phyloP scores from a whole-genome alignment of 2,797 vertebrate species.

The Danio aesculapii region DNA sequence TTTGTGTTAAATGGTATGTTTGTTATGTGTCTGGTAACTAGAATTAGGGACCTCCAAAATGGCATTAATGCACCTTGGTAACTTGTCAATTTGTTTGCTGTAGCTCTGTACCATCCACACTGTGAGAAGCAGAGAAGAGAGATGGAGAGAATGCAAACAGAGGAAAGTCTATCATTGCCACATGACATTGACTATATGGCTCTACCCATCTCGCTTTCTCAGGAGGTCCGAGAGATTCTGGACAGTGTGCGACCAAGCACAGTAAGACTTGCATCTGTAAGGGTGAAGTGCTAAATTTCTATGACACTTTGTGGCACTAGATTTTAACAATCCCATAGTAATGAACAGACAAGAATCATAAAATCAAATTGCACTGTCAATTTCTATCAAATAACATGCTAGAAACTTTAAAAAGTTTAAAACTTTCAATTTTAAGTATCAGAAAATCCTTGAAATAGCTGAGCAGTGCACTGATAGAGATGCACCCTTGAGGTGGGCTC shows the following conservation, averaged over 20 bases:
- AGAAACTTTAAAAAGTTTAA: too few species aligned
- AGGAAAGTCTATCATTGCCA: conserved; percentile 89
- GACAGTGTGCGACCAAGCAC: conserved; percentile 86
- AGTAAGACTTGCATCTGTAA: conserved; percentile 75
- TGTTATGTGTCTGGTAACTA: background rate
- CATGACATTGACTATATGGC: conserved; percentile 88
- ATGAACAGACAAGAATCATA: background rate
- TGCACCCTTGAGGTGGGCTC: too few species aligned
- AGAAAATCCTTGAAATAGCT: too few species aligned
- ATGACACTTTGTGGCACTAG: background rate
- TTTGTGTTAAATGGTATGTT: background rate
- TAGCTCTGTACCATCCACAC: conserved; percentile 81
- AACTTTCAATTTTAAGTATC: too few species aligned
- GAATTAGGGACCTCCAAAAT: background rate
- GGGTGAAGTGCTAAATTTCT: background rate
- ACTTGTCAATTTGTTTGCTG: conserved; percentile 3
- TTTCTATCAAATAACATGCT: too few species aligned
- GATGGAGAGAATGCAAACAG: conserved; percentile 87
- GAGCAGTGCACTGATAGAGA: too few species aligned
- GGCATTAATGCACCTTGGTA: background rate
- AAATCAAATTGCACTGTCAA: background rate
- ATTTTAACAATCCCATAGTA: background rate
- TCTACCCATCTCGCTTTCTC: conserved; percentile 84
- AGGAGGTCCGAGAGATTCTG: conserved; percentile 91
- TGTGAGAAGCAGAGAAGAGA: conserved; percentile 85